A percentile compares a stretch with the other conserved stretches of the same genome.
Conservation (phyloP, 92 coral and sea anemone genomes). For the Porites cylindrica region DNA sequence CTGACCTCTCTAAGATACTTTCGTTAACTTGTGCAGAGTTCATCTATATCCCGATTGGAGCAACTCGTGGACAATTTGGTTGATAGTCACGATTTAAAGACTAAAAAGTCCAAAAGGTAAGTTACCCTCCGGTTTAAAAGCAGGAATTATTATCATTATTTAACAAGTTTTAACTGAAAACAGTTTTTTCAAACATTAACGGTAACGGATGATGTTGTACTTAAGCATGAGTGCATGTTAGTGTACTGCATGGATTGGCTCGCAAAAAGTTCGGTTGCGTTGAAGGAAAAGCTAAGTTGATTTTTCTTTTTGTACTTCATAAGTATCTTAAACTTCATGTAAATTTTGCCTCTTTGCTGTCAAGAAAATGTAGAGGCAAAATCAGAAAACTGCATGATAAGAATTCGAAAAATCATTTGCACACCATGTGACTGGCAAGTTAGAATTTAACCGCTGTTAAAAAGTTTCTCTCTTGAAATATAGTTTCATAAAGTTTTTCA, state of each 20-base stretch:
- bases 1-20: background rate
- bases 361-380: background rate
- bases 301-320: background rate
- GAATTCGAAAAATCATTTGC: background rate
- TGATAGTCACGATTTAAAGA: background rate
- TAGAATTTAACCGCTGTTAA: too few species aligned
- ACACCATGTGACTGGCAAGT: background rate
- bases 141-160: background rate
- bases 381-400: background rate
- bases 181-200: slow-evolving; percentile 6
- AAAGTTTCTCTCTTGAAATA: too few species aligned
- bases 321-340: background rate
- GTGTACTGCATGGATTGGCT: background rate
- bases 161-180: background rate
- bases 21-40: background rate
- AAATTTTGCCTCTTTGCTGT: background rate
- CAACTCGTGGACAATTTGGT: background rate
- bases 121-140: background rate
- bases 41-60: background rate
- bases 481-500: too few species aligned
- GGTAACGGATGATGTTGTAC: background rate
- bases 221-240: background rate
- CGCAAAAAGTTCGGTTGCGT: background rate
- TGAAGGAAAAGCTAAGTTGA: background rate
- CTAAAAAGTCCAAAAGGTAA: background rate